phyloP scores from a whole-genome alignment of 2,888 invertebrate species.

The Megamerina dolium region DNA sequence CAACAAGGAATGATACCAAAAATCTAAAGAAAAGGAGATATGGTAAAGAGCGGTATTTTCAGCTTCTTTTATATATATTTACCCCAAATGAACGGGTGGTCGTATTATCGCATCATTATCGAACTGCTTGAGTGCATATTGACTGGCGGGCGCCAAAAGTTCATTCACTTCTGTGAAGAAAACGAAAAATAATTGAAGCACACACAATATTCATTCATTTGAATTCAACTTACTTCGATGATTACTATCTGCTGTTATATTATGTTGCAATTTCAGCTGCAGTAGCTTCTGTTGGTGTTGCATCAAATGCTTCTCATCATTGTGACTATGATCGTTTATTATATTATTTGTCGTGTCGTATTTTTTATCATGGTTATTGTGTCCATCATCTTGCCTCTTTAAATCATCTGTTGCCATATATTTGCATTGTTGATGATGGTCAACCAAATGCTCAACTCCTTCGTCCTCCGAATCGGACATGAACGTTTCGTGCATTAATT shows the following conservation, averaged over 20 bases:
- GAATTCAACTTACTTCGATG: no score
- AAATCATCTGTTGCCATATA: slow-evolving; percentile 79
- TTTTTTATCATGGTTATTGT: slow-evolving; percentile 64
- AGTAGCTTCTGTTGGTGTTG: not conserved
- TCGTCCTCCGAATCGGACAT: slow-evolving; percentile 99
- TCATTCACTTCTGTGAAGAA: slow-evolving; percentile 21
- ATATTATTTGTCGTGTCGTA: no score
- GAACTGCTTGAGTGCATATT: slow-evolving; percentile 43
- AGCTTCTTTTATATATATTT: slow-evolving; percentile 35
- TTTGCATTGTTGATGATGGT: slow-evolving; percentile 61
- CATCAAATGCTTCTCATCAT: not conserved
- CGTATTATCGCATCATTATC: slow-evolving; percentile 60
- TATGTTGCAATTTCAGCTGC: no score
- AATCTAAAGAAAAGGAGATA: slow-evolving; percentile 66
- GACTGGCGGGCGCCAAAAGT: slow-evolving; percentile 34
- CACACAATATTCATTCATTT: no score
- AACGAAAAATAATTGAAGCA: no score
- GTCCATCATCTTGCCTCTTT: slow-evolving; percentile 57
- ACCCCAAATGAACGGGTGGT: slow-evolving; percentile 62
- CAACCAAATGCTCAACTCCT: slow-evolving; percentile 66
- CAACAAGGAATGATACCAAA: slow-evolving; percentile 98
- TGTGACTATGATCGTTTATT: not conserved
- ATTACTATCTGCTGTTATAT: no score
- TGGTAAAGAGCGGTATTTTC: not conserved
- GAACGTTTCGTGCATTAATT: slow-evolving; percentile 97